A percentile compares a stretch with the other conserved stretches of the same genome.
phyloP scores from a whole-genome alignment of 2,797 vertebrate genomes.

The Helostoma temminkii region DNA sequence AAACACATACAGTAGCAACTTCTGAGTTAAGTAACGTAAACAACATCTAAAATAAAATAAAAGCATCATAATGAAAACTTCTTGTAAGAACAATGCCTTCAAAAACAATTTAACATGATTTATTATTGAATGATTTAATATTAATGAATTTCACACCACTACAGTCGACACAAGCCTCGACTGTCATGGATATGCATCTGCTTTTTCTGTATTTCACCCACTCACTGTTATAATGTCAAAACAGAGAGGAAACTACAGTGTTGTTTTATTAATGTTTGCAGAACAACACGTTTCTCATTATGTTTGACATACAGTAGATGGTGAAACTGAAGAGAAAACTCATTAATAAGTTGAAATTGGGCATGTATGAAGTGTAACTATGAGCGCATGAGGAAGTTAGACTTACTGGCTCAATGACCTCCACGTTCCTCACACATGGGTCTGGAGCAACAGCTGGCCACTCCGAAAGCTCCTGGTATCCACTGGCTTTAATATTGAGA shows the following conservation, averaged over 20 bases:
- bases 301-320: neutral
- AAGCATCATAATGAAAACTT: neutral
- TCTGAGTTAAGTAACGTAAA: neutral
- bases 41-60: neutral
- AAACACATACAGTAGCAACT: neutral
- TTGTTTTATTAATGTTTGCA: neutral
- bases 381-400: constrained; percentile 6
- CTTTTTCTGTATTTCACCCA: neutral
- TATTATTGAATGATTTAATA: neutral
- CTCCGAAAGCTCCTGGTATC: constrained; percentile 94
- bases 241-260: neutral
- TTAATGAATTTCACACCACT: neutral
- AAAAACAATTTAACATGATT: neutral
- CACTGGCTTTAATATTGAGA: constrained; percentile 89
- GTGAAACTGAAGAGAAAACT: neutral
- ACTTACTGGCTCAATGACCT: constrained; percentile 90
- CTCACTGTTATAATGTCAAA: neutral
- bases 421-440: constrained; percentile 93
- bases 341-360: neutral
- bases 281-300: neutral
- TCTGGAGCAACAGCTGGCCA: constrained; percentile 95
- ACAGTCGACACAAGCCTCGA: neutral
- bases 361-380: fast-evolving
- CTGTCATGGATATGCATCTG: neutral
- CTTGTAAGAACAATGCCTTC: neutral